phyloP scores from a whole-genome alignment of 35 echinoderm and acorn worm genomes.

The Heliocidaris tuberculata region DNA sequence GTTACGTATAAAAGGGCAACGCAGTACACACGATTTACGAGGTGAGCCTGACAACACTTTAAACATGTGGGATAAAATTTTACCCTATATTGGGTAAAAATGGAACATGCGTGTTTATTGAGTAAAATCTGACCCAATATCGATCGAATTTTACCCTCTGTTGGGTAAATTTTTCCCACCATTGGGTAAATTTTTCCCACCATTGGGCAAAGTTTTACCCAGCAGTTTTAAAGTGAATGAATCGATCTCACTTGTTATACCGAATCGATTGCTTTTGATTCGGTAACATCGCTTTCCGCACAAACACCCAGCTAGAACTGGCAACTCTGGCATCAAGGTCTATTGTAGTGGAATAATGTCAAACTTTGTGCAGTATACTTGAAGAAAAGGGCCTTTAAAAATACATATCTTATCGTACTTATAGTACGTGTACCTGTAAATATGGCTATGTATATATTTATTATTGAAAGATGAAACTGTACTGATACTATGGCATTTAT shows the following conservation, averaged over 20 bases:
- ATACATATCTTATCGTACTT: not conserved
- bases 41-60: too few species aligned
- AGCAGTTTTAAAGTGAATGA: too few species aligned
- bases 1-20: too few species aligned
- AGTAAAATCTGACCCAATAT: too few species aligned
- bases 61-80: too few species aligned
- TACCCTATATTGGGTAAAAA: too few species aligned
- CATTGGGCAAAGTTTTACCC: too few species aligned
- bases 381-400: not conserved
- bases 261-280: not conserved
- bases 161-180: too few species aligned
- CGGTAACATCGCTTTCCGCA: not conserved
- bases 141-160: too few species aligned
- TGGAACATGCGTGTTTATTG: too few species aligned
- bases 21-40: too few species aligned
- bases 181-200: too few species aligned
- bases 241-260: not conserved
- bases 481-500: not conserved
- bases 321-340: not conserved
- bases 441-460: conserved; percentile 8
- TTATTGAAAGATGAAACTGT: not conserved
- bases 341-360: not conserved
- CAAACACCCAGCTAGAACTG: not conserved
- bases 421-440: not conserved
- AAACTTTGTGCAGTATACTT: not conserved